Conservation (phyloP, 2,888 invertebrate species). For the Pollenia griseotomentosa region DNA sequence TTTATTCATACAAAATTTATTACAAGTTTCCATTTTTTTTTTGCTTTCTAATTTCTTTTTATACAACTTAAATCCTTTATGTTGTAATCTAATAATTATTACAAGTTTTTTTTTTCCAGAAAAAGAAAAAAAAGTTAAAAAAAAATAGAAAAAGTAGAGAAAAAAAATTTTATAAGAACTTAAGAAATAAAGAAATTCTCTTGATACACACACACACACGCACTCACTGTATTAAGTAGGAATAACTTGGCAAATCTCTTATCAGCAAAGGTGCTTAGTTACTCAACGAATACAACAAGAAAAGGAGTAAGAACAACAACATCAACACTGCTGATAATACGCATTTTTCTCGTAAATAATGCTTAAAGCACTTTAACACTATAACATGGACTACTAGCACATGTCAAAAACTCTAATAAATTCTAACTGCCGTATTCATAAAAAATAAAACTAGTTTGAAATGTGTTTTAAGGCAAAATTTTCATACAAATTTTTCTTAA, state of each 20-base stretch:
- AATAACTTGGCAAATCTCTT: constrained; percentile 40
- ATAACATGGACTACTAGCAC: too few species aligned
- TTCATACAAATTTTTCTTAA: too few species aligned
- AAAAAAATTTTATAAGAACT: neutral
- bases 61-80: constrained; percentile 14
- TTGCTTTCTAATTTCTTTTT: neutral
- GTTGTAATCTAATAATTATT: constrained; percentile 54
- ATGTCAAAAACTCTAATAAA: too few species aligned
- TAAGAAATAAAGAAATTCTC: constrained; percentile 45
- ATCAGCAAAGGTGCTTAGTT: constrained; percentile 54
- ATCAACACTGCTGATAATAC: neutral
- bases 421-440: too few species aligned
- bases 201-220: constrained; percentile 6
- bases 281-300: neutral
- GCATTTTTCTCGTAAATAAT: neutral
- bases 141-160: neutral
- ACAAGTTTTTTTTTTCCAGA: neutral
- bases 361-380: too few species aligned
- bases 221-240: constrained; percentile 14
- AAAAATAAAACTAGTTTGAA: too few species aligned
- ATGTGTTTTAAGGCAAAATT: too few species aligned
- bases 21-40: neutral
- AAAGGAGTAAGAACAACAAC: neutral
- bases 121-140: neutral
- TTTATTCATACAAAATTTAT: constrained; percentile 2